Percentiles rank a stretch among this genome's conserved stretches.
Evolutionary conservation across 2,888 invertebrate genomes (phyloP).

Genomic region (Cetonia aurata): DNA sequence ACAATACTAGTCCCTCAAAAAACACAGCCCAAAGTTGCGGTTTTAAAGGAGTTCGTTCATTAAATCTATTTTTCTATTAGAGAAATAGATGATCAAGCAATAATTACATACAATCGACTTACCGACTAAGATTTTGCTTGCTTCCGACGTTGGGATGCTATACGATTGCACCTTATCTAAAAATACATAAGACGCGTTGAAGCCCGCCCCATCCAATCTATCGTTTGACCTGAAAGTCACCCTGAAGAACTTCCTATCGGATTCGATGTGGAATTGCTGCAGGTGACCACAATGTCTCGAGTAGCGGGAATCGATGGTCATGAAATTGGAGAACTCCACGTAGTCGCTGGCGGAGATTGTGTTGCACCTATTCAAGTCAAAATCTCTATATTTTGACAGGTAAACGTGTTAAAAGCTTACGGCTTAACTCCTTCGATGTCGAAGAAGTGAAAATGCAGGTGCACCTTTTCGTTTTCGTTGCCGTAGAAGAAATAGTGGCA

Average conservation of each 20-base stretch:
- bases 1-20: too few relatives aligned
- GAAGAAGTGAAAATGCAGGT: conserved; percentile 89
- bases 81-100: too few relatives aligned
- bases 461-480: conserved; percentile 80
- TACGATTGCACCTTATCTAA: conserved; percentile 76
- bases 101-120: too few relatives aligned
- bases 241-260: conserved; percentile 93
- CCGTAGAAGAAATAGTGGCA: conserved; percentile 94
- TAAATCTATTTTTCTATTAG: too few relatives aligned
- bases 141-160: conserved; percentile 58
- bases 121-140: too few relatives aligned
- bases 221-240: conserved; percentile 96
- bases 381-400: background rate
- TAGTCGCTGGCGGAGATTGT: conserved; percentile 93
- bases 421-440: conserved; percentile 95
- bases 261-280: conserved; percentile 84
- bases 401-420: conserved; percentile 73
- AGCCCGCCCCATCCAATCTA: conserved; percentile 93
- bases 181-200: conserved; percentile 93
- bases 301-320: conserved; percentile 90
- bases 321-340: conserved; percentile 96
- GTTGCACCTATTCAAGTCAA: conserved; percentile 75
- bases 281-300: conserved; percentile 89
- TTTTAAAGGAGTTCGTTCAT: too few relatives aligned
- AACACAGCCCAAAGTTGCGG: too few relatives aligned